These are phyloP conservation scores for Phortica variegata DNA, from an alignment of 1,140 invertebrate species.

Conservation along the genomic window DNA sequence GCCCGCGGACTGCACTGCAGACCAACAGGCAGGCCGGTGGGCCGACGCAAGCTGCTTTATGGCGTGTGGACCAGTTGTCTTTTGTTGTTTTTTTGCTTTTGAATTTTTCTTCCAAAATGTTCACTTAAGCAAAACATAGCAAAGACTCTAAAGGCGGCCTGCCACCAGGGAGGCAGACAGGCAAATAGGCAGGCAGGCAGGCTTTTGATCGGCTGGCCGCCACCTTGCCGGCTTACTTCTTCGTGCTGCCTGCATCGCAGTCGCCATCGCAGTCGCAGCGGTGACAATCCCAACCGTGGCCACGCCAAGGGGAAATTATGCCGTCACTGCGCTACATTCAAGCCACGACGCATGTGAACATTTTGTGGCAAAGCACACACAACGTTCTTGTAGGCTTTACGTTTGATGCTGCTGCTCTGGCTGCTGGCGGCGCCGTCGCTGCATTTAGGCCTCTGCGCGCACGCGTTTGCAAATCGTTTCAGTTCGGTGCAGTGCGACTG, in stretches of 20 bases:
- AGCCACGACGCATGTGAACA: no score
- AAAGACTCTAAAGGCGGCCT: slow-evolving; percentile 13
- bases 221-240: no score
- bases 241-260: no score
- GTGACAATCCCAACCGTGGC: slow-evolving; percentile 30
- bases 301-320: slow-evolving; percentile 8
- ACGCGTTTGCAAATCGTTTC: no score
- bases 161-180: slow-evolving; percentile 5
- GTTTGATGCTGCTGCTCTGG: background rate
- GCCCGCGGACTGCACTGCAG: slow-evolving; percentile 6
- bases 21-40: no score
- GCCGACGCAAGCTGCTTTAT: no score
- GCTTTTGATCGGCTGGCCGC: slow-evolving; percentile 1
- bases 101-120: no score
- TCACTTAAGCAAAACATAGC: no score
- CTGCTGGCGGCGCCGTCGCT: background rate
- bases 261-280: background rate
- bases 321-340: background rate
- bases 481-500: no score
- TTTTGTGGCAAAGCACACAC: no score
- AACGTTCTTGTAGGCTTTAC: no score
- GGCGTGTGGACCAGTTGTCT: slow-evolving; percentile 15
- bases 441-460: background rate
- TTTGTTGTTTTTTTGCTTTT: slow-evolving; percentile 14
- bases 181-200: slow-evolving; percentile 12